Conservation (phyloP, 2,113 vertebrate genomes). For the Carassius carassius region DNA sequence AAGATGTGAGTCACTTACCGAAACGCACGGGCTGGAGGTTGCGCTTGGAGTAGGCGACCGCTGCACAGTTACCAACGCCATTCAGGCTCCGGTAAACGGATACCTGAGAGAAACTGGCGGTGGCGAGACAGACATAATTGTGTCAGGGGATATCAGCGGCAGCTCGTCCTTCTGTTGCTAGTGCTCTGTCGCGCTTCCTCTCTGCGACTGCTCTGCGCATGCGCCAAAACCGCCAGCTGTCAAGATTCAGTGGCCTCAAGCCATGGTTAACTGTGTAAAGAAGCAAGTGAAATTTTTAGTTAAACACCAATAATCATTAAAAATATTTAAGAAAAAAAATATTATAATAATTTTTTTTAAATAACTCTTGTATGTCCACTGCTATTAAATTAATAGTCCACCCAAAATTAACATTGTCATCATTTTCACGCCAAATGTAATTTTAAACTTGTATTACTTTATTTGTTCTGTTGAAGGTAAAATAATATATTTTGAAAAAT, state of each 20-base stretch:
- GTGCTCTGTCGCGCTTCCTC: constrained; percentile 74
- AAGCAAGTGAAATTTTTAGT: background rate
- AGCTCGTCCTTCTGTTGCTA: constrained; percentile 55
- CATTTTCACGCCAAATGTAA: background rate
- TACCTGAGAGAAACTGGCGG: constrained; percentile 60
- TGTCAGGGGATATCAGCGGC: constrained; percentile 56
- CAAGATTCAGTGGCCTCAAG: constrained; percentile 58
- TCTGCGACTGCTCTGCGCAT: constrained; percentile 63
- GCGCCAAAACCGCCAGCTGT: constrained; percentile 68
- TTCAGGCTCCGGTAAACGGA: constrained; percentile 75
- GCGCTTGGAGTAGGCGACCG: constrained; percentile 93
- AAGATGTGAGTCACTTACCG: constrained; percentile 79
- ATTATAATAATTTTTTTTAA: background rate
- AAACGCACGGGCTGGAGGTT: constrained; percentile 92
- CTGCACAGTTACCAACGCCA: constrained; percentile 96
- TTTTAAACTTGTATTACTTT: background rate
- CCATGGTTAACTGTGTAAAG: constrained; percentile 61
- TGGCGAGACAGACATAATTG: constrained; percentile 70
- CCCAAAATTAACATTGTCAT: background rate
- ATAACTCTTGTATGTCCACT: background rate
- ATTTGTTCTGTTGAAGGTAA: background rate
- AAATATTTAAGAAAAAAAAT: too few relatives aligned
- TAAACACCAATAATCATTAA: background rate
- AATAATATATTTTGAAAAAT: background rate
- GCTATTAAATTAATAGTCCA: background rate